Conservation (phyloP, 2,113 vertebrate genomes). For the Alouatta palliata region DNA sequence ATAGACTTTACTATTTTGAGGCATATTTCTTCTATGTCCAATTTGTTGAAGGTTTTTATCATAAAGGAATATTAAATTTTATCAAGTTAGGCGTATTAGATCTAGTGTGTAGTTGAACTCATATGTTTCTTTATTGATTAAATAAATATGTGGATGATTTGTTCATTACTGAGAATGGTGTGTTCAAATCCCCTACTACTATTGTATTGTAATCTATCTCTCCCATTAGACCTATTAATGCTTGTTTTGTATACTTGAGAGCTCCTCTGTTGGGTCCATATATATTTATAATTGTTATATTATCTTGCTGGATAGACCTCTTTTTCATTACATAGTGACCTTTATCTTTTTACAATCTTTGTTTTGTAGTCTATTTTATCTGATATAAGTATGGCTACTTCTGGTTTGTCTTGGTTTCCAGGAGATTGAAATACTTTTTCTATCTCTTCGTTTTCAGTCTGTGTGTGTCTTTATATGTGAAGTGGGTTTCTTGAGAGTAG, state of each 20-base stretch:
- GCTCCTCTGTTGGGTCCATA: background rate
- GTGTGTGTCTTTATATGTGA: background rate
- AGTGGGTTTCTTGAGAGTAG: background rate
- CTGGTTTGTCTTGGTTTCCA: background rate
- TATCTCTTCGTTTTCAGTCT: background rate
- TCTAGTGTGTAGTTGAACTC: background rate
- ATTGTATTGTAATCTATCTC: background rate
- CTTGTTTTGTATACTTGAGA: background rate
- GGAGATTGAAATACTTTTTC: background rate
- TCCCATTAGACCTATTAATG: background rate
- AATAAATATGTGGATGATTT: no score
- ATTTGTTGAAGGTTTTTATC: no score
- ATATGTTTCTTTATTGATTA: background rate
- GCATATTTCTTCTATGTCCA: no score
- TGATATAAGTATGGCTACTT: background rate
- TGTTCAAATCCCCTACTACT: background rate
- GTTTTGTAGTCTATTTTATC: background rate
- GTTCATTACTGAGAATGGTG: background rate
- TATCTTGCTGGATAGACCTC: background rate
- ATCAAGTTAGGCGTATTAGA: background rate
- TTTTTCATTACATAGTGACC: background rate
- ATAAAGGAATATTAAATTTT: no score
- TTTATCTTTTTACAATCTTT: background rate
- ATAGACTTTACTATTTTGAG: no score
- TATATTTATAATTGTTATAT: background rate